phyloP scores from a whole-genome alignment of 2,113 vertebrate genomes.

The Strigops habroptila region DNA sequence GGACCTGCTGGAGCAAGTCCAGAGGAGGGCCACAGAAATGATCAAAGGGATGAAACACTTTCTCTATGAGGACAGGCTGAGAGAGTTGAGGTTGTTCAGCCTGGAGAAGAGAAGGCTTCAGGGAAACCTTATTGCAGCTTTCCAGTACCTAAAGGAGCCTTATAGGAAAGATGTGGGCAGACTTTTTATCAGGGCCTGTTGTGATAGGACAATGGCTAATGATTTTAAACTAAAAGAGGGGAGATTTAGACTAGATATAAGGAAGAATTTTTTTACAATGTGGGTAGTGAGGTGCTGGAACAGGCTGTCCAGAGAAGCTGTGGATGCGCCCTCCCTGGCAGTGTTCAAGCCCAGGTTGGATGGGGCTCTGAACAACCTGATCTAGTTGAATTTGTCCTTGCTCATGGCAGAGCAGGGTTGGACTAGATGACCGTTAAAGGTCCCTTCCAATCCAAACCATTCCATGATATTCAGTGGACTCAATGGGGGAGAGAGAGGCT shows the following conservation, averaged over 20 bases:
- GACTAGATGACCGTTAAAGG: not conserved
- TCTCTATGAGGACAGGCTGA: not conserved
- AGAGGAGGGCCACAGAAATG: not conserved
- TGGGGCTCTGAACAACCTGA: not conserved
- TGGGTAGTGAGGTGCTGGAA: not conserved
- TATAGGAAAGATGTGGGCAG: not conserved
- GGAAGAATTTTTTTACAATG: not conserved
- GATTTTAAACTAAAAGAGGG: not conserved
- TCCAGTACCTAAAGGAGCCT: not conserved
- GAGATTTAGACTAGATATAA: not conserved
- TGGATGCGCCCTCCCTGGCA: not conserved
- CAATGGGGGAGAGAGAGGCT: not conserved
- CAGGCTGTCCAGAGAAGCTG: not conserved
- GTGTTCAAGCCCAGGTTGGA: not conserved
- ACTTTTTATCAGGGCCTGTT: not conserved
- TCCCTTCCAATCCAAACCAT: not conserved
- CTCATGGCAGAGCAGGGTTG: not conserved
- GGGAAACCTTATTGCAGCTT: not conserved
- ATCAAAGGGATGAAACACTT: not conserved
- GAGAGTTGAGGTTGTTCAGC: not conserved
- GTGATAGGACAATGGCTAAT: not conserved
- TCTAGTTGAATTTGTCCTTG: not conserved
- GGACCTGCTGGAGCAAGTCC: not conserved
- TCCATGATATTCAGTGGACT: not conserved
- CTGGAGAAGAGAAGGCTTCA: not conserved